Conservation (phyloP, 2,888 invertebrate genomes). For the Sturmia bella region DNA sequence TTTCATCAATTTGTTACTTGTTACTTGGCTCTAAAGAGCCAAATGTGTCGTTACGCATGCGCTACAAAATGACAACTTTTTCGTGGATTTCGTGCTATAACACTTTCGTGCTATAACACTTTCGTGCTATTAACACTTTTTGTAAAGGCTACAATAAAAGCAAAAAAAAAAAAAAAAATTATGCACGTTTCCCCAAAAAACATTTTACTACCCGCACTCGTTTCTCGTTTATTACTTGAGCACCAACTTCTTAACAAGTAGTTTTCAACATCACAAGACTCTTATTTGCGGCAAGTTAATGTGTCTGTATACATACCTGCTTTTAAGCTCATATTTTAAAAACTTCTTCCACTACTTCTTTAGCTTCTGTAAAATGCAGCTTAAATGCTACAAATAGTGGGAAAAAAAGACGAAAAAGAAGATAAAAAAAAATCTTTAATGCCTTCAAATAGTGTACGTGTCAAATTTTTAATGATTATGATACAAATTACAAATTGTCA, state of each 20-base stretch:
- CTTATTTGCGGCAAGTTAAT: slow-evolving; percentile 8
- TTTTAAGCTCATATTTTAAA: slow-evolving; percentile 33
- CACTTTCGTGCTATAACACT: too few relatives aligned
- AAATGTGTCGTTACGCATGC: too few relatives aligned
- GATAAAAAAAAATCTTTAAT: slow-evolving; percentile 50
- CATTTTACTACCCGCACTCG: neutral
- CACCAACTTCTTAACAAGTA: slow-evolving; percentile 51
- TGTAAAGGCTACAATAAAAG: too few relatives aligned
- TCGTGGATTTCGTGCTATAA: too few relatives aligned
- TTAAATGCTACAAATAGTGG: slow-evolving; percentile 3
- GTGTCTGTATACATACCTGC: slow-evolving; percentile 1
- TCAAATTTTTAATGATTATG: slow-evolving; percentile 70
- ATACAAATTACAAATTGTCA: slow-evolving; percentile 69
- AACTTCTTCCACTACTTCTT: slow-evolving; percentile 33
- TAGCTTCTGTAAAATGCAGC: slow-evolving; percentile 10
- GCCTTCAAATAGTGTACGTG: slow-evolving; percentile 68
- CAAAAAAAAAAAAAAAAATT: too few relatives aligned
- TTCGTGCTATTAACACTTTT: too few relatives aligned
- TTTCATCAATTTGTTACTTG: too few relatives aligned
- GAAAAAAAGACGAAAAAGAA: neutral
- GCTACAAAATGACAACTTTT: too few relatives aligned
- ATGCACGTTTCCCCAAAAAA: neutral
- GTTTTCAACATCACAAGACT: slow-evolving; percentile 29
- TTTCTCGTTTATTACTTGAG: slow-evolving; percentile 40
- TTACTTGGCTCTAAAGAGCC: too few relatives aligned